These are phyloP conservation scores for Chlorospingus semifuscus DNA, from an alignment of 2,797 vertebrate species.

Conservation along the genomic window DNA sequence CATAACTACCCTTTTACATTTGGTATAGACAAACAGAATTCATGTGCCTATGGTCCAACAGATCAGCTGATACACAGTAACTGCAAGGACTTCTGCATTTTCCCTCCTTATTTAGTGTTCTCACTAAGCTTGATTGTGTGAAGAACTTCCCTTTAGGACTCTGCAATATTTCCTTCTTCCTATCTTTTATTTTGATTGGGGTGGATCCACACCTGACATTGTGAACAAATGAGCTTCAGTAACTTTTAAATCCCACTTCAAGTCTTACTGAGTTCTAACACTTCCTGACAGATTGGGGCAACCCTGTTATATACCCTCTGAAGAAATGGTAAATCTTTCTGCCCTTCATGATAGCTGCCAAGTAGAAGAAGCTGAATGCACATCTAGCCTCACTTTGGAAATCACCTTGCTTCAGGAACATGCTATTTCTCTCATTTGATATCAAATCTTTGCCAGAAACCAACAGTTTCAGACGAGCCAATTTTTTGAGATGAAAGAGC, in stretches of 20 bases:
- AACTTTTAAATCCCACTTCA: conserved; percentile 48
- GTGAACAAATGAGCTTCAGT: conserved; percentile 34
- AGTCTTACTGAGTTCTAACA: conserved; percentile 42
- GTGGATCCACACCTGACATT: conserved; percentile 45
- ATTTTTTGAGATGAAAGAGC: conserved; percentile 48
- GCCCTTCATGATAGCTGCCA: conserved; percentile 45
- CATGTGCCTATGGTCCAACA: neutral
- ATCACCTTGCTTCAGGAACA: conserved; percentile 49
- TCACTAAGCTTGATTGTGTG: neutral
- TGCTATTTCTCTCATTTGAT: conserved; percentile 49
- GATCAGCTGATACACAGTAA: neutral
- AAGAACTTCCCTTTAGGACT: conserved; percentile 4
- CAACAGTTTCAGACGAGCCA: conserved; percentile 54
- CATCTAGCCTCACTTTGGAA: conserved; percentile 50
- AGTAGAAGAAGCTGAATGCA: conserved; percentile 46
- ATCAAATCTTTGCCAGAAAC: conserved; percentile 55
- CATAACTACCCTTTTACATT: neutral
- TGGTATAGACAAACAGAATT: neutral
- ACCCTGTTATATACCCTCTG: conserved; percentile 49
- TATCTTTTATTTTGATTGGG: neutral
- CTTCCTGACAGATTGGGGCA: conserved; percentile 58
- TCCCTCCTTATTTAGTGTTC: neutral
- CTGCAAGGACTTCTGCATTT: neutral
- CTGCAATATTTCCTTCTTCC: neutral
- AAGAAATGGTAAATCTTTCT: conserved; percentile 48